Percentiles rank a stretch among this genome's conserved stretches.
These are phyloP conservation scores for Bimastos eiseni DNA, from an alignment of 2,888 invertebrate species.

Conservation along the genomic window DNA sequence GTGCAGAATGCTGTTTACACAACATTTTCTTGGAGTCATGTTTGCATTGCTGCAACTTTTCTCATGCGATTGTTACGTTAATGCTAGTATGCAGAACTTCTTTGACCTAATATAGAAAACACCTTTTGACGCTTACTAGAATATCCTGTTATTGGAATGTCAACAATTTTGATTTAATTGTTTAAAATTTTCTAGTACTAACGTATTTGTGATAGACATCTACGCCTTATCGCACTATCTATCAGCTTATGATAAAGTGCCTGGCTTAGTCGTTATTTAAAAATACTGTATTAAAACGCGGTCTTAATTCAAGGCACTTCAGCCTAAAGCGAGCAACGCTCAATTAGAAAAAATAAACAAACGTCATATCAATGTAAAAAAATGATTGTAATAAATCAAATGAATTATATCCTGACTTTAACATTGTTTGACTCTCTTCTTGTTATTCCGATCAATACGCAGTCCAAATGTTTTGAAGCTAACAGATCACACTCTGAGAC, in stretches of 20 bases:
- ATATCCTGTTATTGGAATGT: no score
- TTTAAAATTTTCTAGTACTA: neutral
- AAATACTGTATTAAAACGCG: neutral
- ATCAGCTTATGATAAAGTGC: neutral
- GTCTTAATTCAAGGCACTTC: neutral
- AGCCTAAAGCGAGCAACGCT: neutral
- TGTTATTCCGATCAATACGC: neutral
- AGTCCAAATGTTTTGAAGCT: neutral
- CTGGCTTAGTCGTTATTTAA: neutral
- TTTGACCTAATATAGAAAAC: neutral
- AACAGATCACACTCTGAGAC: no score
- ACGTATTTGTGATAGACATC: neutral
- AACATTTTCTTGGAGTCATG: no score
- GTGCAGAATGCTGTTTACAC: no score
- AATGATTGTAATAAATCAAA: neutral
- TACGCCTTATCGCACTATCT: neutral
- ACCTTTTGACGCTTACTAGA: no score
- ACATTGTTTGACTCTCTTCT: neutral
- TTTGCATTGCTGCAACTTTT: no score
- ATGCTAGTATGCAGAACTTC: no score
- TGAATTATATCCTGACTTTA: neutral
- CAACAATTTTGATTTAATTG: neutral
- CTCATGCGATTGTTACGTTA: no score
- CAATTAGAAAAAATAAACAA: neutral
- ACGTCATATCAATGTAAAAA: neutral